Conservation (phyloP, 1,140 invertebrate genomes). For the Samia ricini region DNA sequence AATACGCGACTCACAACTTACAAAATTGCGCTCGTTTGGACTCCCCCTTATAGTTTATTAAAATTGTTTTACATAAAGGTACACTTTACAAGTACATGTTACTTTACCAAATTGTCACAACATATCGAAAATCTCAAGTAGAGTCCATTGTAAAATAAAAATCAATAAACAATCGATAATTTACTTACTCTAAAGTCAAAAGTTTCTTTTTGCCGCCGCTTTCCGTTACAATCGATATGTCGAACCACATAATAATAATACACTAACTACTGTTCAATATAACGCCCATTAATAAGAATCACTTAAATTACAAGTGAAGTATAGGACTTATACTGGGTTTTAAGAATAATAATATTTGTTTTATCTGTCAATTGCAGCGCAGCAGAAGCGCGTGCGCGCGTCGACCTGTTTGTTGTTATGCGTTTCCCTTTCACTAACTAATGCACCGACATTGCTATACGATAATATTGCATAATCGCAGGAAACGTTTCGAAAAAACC, state of each 20-base stretch:
- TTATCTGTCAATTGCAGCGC: background rate
- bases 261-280: background rate
- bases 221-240: constrained; percentile 44
- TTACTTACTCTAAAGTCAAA: constrained; percentile 47
- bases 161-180: too few species aligned
- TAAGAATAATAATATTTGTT: too few species aligned
- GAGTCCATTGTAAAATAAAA: too few species aligned
- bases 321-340: constrained; percentile 12
- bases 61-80: too few species aligned
- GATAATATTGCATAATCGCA: constrained; percentile 43
- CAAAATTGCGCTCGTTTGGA: too few species aligned
- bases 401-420: too few species aligned
- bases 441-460: constrained; percentile 20
- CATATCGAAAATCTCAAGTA: too few species aligned
- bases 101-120: too few species aligned
- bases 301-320: constrained; percentile 22
- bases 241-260: constrained; percentile 43
- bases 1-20: too few species aligned
- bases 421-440: constrained; percentile 55
- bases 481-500: constrained; percentile 58
- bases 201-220: constrained; percentile 43
- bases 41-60: too few species aligned
- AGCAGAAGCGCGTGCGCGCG: background rate
- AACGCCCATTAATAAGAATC: constrained; percentile 14
- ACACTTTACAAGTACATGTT: too few species aligned